Conservation (phyloP, 2,888 invertebrate genomes). For the Dusona sp. region DNA sequence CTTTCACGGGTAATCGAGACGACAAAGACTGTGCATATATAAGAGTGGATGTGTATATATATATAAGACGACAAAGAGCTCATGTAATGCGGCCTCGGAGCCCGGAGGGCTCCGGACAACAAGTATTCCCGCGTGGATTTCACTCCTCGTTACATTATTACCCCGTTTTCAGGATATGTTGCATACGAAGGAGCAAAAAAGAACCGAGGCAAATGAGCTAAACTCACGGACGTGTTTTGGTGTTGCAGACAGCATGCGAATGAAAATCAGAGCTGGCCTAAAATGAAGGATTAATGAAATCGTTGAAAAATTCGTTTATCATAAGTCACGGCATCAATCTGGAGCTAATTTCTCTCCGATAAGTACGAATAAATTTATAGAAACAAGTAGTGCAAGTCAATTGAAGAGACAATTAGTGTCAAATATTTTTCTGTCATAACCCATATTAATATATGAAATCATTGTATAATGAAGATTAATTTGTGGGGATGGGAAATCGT, state of each 20-base stretch:
- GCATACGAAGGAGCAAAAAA: slow-evolving; percentile 13
- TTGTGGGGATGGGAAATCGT: neutral
- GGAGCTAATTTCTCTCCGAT: neutral
- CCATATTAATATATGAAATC: neutral
- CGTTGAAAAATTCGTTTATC: neutral
- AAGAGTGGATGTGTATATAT: neutral
- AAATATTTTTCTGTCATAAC: neutral
- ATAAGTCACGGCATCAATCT: neutral
- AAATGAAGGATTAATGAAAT: neutral
- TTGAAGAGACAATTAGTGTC: neutral
- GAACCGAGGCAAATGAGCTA: neutral
- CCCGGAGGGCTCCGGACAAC: slow-evolving; percentile 47
- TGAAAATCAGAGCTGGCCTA: neutral
- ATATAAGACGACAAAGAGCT: slow-evolving; percentile 5
- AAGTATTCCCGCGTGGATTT: slow-evolving; percentile 63
- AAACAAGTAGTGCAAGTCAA: neutral
- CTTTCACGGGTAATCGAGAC: slow-evolving; percentile 69
- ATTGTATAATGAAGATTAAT: neutral
- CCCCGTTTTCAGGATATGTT: slow-evolving; percentile 33
- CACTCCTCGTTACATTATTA: slow-evolving; percentile 62
- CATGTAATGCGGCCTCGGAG: slow-evolving; percentile 45
- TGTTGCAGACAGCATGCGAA: neutral
- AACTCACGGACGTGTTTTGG: neutral
- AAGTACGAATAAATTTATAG: neutral
- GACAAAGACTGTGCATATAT: slow-evolving; percentile 34